Evolutionary conservation across 1,140 invertebrate genomes (phyloP), one percentile per base, ranked within the genome.

Genomic region (Elysia chlorotica): DNA sequence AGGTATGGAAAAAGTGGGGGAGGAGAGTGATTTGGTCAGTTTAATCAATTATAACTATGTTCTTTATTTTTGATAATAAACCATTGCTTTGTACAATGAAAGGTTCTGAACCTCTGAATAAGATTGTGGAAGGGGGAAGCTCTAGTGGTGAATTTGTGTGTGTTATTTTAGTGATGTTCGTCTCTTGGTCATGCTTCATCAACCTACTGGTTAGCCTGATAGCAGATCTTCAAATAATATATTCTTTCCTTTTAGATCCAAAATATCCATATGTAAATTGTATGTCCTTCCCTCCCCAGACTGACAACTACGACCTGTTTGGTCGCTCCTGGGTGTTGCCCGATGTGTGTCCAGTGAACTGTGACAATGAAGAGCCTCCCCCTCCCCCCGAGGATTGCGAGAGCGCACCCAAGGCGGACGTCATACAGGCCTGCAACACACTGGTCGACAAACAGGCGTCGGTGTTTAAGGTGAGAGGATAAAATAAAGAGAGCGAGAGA

Each of bases 271-370:
- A n/a, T n/a, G n/a, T n/a, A n/a, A n/a, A n/a, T n/a, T n/a, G n/a
- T n/a, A n/a, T n/a, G n/a, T n/a, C n/a, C 25, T 36, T 14, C 63
- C n/a, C 37, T 25, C 33, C n/a, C 17, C 59, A 76, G 75, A 75
- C 75, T 0, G 36, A 68, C 35, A 75, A 76, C 41, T n/a, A 30
- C 10, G 72, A 74, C 36, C 65, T 65, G 37, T 76, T 76, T 67
- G 75, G 73, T 28, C 41, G 73, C 23, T 79, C 77, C 2, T 76
- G 67, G 36, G 62, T 71, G 2, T 63, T 71, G n/a, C 14, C n/a
- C 14, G 10, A 35, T 28, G 30, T 23, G 30, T 36, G 30, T 36
- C n/a, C 33, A 21, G 23, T 41, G n/a, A 5, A 17, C 36, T 38
- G 17, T 37, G 3, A 17, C 19, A 6, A 21, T 37, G 19, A 4